Evolutionary conservation across 2,113 vertebrate species (phyloP).

Genomic region (Aphelocoma coerulescens): DNA sequence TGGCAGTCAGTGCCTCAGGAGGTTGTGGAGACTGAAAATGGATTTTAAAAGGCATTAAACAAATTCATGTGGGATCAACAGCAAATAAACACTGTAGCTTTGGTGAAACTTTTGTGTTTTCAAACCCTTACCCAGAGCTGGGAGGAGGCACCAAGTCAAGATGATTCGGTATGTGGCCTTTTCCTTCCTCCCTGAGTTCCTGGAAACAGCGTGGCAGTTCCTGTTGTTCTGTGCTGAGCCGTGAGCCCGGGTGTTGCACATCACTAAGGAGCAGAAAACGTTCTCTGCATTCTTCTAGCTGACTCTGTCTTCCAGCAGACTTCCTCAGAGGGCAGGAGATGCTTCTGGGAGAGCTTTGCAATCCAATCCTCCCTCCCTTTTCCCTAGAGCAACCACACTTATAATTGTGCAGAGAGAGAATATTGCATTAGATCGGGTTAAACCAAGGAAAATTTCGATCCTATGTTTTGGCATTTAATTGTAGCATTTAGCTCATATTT

Average conservation of each 20-base stretch:
- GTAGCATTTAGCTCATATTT: neutral
- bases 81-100: neutral
- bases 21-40: slow-evolving; percentile 4
- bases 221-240: neutral
- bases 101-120: neutral
- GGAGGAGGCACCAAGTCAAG: neutral
- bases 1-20: neutral
- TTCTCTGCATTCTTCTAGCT: neutral
- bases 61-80: neutral
- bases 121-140: neutral
- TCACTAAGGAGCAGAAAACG: neutral
- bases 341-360: neutral
- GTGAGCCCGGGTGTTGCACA: rapidly evolving
- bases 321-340: neutral
- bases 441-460: neutral
- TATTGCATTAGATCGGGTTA: neutral
- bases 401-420: neutral
- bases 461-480: neutral
- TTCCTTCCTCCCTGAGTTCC: neutral
- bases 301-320: neutral
- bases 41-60: slow-evolving; percentile 28
- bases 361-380: neutral
- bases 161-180: neutral
- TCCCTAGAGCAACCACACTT: neutral
- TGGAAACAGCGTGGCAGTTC: neutral